Evolutionary conservation across 2,113 vertebrate genomes (phyloP), one percentile per base, ranked within the genome.

Genomic region (Athene cunicularia): DNA sequence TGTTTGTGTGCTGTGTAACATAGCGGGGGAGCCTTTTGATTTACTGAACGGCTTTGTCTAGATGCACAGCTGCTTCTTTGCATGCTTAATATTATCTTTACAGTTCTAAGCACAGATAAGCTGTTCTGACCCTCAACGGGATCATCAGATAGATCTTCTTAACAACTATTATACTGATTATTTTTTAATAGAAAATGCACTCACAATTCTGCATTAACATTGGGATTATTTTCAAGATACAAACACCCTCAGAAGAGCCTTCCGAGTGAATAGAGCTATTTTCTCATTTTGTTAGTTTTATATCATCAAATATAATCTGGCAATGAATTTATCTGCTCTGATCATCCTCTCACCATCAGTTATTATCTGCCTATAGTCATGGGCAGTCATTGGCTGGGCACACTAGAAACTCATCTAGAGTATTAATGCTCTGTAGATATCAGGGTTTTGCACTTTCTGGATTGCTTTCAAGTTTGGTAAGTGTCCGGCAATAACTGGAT

Each of bases 121-220:
- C 88, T 87, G 56, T 96, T 93, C 90, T 96, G 95, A 97, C 95
- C 96, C 95, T 96, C 89, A 82, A 90, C 80, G 76, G 89, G 94
- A 97, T 97, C 93, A 96, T 97, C 87, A 97, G 86, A 96, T 88
- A 96, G 95, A 93, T 96, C 96, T 96, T 95, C 96, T 97, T 97
- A 96, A 92, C 73, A 95, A 83, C 95, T 97, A 95, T 97, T 97
- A 95, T 75, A 84, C 71, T 91, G 91, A 93, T 96, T 95, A 84
- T 63, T 71, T 94, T 28, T 91, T 62, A 62, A 94, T 77, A 75
- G 80, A 45, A 96, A 95, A 93, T 56, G 55, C 39, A 80, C 33
- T 96, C 71, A 70, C 45, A 91, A 68, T 94, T 97, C 82, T 84
- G 67, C 81, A 76, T 91, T 95, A 96, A 90, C 71, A 62, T 70